A percentile compares a stretch with the other conserved stretches of the same genome.
These are phyloP conservation scores for Siniperca knerii DNA, from an alignment of 2,113 vertebrate species.

Conservation along the genomic window DNA sequence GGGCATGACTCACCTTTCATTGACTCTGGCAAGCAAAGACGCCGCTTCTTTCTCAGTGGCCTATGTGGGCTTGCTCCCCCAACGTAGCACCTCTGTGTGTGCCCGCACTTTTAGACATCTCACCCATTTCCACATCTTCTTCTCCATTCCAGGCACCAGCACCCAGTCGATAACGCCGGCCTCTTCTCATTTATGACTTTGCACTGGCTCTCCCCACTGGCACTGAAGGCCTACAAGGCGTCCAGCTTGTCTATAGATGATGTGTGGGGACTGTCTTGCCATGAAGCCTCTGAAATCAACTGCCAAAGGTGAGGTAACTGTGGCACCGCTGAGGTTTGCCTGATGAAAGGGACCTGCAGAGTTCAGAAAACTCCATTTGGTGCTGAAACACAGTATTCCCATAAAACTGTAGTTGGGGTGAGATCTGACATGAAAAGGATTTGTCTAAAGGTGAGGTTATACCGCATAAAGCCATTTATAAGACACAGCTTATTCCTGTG, in stretches of 20 bases:
- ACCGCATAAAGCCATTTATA: background rate
- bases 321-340: conserved; percentile 27
- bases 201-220: conserved; percentile 87
- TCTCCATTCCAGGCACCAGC: conserved; percentile 83
- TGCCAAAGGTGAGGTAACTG: conserved; percentile 83
- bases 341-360: conserved; percentile 30
- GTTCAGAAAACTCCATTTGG: conserved; percentile 17
- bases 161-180: conserved; percentile 89
- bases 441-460: conserved; percentile 4
- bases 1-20: conserved; percentile 67
- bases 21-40: conserved; percentile 51
- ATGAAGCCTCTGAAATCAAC: conserved; percentile 86
- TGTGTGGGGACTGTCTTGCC: conserved; percentile 86
- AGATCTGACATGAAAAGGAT: conserved; percentile 6
- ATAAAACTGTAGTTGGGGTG: background rate
- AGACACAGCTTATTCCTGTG: background rate
- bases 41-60: conserved; percentile 42
- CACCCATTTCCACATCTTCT: conserved; percentile 51
- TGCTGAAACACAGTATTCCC: conserved; percentile 26
- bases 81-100: conserved; percentile 59
- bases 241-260: conserved; percentile 82
- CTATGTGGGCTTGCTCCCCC: conserved; percentile 27
- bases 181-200: conserved; percentile 89
- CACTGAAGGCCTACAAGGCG: conserved; percentile 80
- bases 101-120: conserved; percentile 53